Evolutionary conservation across 2,888 invertebrate genomes (phyloP).

Genomic region (Neoascia interrupta): DNA sequence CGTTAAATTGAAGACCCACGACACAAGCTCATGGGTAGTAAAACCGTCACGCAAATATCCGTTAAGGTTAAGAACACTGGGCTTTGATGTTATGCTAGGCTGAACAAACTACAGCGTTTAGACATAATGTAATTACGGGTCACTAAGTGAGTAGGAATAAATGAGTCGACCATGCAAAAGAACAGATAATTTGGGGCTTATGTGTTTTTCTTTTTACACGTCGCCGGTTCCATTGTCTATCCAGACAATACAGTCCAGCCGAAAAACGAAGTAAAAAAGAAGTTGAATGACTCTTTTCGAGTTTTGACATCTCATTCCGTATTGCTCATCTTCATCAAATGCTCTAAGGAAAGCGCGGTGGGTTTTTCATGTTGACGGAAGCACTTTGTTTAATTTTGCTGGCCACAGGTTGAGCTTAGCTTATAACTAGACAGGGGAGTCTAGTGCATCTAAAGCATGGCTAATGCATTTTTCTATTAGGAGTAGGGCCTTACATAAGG

Average conservation of each 20-base stretch:
- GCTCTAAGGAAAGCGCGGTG: no score
- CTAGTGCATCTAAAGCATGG: no score
- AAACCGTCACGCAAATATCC: constrained; percentile 37
- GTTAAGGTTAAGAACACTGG: constrained; percentile 39
- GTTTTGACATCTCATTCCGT: no score
- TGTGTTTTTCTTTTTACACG: not conserved
- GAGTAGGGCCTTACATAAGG: no score
- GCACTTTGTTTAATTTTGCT: no score
- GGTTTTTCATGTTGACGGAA: no score
- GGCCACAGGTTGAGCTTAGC: no score
- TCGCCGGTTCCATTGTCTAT: not conserved
- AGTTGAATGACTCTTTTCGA: constrained; percentile 22
- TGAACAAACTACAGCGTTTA: constrained; percentile 10
- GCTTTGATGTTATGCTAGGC: constrained; percentile 13
- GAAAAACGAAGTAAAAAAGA: not conserved
- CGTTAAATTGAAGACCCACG: not conserved
- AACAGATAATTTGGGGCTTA: constrained; percentile 13
- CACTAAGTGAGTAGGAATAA: constrained; percentile 13
- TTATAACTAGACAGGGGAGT: no score
- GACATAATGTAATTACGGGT: constrained; percentile 19
- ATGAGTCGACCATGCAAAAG: not conserved
- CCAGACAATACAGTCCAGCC: no score
- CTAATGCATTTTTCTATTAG: no score
- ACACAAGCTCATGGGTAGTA: not conserved
- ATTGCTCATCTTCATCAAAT: no score